phyloP scores from a whole-genome alignment of 2,888 invertebrate genomes.

The Drosophila lutescens region DNA sequence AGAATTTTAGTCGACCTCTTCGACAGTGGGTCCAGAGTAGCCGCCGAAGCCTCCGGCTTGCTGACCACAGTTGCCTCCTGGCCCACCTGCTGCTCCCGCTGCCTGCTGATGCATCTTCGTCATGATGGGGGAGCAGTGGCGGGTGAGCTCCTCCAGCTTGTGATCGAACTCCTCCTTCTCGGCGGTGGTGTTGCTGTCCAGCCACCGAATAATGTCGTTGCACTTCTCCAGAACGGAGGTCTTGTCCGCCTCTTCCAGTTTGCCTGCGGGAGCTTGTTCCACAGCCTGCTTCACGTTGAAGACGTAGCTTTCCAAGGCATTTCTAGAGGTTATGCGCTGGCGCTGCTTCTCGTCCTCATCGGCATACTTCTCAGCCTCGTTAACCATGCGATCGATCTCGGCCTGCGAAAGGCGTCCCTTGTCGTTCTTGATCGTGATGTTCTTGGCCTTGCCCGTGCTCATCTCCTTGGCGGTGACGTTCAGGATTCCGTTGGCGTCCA shows the following conservation, averaged over 20 bases:
- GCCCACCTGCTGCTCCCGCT: constrained; percentile 39
- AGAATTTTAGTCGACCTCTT: constrained; percentile 74
- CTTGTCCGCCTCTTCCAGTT: constrained; percentile 88
- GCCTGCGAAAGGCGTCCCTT: constrained; percentile 91
- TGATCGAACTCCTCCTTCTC: constrained; percentile 90
- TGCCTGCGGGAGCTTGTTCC: constrained; percentile 86
- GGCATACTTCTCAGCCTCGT: constrained; percentile 89
- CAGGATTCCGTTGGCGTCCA: constrained; percentile 97
- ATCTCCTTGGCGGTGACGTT: constrained; percentile 92
- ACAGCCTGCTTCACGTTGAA: constrained; percentile 90
- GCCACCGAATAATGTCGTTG: constrained; percentile 89
- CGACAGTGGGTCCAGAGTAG: constrained; percentile 73
- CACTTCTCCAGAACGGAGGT: constrained; percentile 88
- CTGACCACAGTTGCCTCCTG: constrained; percentile 83
- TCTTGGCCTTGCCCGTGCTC: constrained; percentile 88
- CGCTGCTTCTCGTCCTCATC: constrained; percentile 90
- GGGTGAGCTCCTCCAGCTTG: constrained; percentile 79
- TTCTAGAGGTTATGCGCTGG: constrained; percentile 89
- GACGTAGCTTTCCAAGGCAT: constrained; percentile 89
- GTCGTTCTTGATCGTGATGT: constrained; percentile 93
- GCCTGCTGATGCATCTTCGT: constrained; percentile 83
- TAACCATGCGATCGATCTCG: constrained; percentile 92
- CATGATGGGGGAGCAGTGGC: constrained; percentile 85
- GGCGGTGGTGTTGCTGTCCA: constrained; percentile 91
- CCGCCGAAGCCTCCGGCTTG: constrained; percentile 87